Conservation (phyloP, 2,113 vertebrate species). For the Coptodon bakossiorum region DNA sequence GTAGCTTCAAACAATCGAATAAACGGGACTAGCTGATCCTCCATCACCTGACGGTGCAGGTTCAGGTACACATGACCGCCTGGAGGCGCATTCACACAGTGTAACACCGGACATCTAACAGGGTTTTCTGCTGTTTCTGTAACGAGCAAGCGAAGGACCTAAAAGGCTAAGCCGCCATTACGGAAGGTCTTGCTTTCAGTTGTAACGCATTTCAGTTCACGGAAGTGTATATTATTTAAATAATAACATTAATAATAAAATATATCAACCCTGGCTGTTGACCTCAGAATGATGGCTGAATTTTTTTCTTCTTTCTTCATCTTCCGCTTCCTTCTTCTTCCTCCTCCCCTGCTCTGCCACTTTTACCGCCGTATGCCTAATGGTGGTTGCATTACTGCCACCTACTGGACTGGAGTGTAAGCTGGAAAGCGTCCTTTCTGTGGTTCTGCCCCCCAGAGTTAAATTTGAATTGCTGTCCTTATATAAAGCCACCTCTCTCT, state of each 20-base stretch:
- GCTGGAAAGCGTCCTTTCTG: neutral
- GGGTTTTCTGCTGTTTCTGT: neutral
- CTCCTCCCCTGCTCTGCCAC: neutral
- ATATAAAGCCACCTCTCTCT: neutral
- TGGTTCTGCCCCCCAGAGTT: neutral
- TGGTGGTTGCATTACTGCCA: neutral
- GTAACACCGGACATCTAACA: neutral
- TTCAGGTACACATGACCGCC: neutral
- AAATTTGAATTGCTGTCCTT: neutral
- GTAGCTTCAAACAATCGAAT: neutral
- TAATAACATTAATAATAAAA: neutral
- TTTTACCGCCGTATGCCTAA: neutral
- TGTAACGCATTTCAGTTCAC: neutral
- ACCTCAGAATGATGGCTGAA: neutral
- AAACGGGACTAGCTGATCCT: neutral
- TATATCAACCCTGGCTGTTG: neutral
- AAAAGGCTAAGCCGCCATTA: rapidly evolving
- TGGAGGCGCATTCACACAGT: rapidly evolving
- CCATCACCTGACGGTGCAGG: neutral
- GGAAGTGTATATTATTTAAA: neutral
- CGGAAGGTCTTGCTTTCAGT: neutral
- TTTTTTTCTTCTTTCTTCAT: neutral
- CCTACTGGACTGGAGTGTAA: neutral
- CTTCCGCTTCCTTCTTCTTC: neutral
- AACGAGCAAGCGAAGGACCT: neutral